Evolutionary conservation across 2,888 invertebrate species (phyloP).

Genomic region (Molanna angustata): DNA sequence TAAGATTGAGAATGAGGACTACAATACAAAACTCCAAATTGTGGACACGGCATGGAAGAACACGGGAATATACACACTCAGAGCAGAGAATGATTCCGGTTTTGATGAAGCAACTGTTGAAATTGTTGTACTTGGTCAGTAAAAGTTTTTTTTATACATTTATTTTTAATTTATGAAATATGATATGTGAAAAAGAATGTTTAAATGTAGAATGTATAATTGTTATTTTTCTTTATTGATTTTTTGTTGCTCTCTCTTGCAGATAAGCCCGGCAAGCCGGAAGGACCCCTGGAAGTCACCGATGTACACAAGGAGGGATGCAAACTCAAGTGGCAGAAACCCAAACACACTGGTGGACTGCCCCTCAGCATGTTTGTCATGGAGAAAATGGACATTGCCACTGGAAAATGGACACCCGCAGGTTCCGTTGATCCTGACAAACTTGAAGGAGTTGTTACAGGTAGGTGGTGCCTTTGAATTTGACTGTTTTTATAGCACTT

Average conservation of each 20-base stretch:
- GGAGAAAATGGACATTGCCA: constrained; percentile 90
- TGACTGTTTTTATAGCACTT: too few species aligned
- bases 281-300: constrained; percentile 87
- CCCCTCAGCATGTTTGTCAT: constrained; percentile 88
- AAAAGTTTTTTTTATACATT: neutral
- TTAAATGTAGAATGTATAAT: too few species aligned
- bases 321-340: constrained; percentile 90
- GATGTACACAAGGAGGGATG: constrained; percentile 94
- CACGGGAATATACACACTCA: constrained; percentile 87
- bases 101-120: constrained; percentile 93
- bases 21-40: constrained; percentile 83
- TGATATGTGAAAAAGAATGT: too few species aligned
- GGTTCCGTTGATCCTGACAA: constrained; percentile 79
- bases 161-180: neutral
- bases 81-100: constrained; percentile 91
- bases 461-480: too few species aligned
- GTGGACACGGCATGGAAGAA: constrained; percentile 79
- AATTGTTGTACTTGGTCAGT: constrained; percentile 74
- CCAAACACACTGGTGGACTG: constrained; percentile 93
- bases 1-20: constrained; percentile 87
- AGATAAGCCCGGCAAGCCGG: constrained; percentile 84
- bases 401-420: constrained; percentile 87
- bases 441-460: constrained; percentile 75
- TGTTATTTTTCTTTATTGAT: too few species aligned
- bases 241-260: too few species aligned